Conservation (phyloP, 2,113 vertebrate genomes). For the Oryzias melastigma region DNA sequence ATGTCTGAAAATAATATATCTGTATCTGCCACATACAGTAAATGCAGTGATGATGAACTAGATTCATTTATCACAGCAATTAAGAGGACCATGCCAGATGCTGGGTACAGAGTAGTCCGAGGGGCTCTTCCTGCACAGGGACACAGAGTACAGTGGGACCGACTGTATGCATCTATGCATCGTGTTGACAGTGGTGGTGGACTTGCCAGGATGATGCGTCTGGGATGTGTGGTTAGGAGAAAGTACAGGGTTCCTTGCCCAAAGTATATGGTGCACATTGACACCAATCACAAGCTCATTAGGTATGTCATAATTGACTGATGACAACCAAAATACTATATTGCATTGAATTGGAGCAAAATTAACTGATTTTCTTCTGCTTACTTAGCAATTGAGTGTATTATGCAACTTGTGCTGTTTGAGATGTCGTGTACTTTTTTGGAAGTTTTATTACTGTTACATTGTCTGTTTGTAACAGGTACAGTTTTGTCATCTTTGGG, state of each 20-base stretch:
- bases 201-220: background rate
- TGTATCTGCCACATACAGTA: slow-evolving; percentile 3
- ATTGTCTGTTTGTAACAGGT: too few species aligned
- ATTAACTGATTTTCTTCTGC: too few species aligned
- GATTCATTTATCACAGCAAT: background rate
- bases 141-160: slow-evolving; percentile 5
- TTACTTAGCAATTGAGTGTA: too few species aligned
- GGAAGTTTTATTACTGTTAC: too few species aligned
- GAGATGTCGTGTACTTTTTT: too few species aligned
- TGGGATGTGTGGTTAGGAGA: slow-evolving; percentile 2
- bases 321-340: too few species aligned
- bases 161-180: slow-evolving; percentile 4
- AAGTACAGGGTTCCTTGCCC: slow-evolving; percentile 1
- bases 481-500: too few species aligned
- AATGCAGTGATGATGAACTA: background rate
- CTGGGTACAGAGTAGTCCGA: background rate
- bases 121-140: background rate
- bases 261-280: slow-evolving; percentile 8
- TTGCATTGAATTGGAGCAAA: too few species aligned
- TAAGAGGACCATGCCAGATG: slow-evolving; percentile 1
- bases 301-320: too few species aligned
- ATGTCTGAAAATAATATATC: slow-evolving; percentile 5
- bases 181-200: background rate
- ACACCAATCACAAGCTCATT: slow-evolving; percentile 6
- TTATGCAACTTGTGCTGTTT: too few species aligned